These are phyloP conservation scores for Xenopus petersii DNA, from an alignment of 2,797 vertebrate species.

Conservation along the genomic window DNA sequence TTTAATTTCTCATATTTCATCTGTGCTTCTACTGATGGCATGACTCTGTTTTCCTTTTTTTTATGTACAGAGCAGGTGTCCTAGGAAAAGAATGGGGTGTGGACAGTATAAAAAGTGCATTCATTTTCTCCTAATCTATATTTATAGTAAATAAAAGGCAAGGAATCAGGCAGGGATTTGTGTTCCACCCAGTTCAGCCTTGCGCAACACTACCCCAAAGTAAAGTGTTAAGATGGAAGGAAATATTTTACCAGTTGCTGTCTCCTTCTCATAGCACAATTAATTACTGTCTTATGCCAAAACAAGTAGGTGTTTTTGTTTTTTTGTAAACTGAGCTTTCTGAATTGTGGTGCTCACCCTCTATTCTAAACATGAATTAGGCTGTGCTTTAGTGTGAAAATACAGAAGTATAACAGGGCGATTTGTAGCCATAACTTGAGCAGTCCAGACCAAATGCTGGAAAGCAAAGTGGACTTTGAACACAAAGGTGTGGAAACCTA, in stretches of 20 bases:
- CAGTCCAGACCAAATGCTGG: too few species aligned
- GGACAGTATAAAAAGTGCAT: constrained; percentile 36
- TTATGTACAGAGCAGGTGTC: constrained; percentile 18
- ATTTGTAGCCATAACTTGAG: too few species aligned
- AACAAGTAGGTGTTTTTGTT: not conserved
- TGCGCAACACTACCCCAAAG: constrained; percentile 18
- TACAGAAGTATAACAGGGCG: too few species aligned
- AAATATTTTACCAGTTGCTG: constrained; percentile 11
- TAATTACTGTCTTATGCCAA: constrained; percentile 17
- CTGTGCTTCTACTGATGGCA: not conserved
- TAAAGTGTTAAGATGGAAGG: constrained; percentile 12
- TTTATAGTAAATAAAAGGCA: constrained; percentile 43
- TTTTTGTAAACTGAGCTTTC: not conserved
- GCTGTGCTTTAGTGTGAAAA: too few species aligned
- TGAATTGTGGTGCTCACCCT: too few species aligned
- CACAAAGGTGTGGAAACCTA: too few species aligned
- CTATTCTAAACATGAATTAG: too few species aligned
- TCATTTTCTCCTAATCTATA: constrained; percentile 43
- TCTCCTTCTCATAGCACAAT: constrained; percentile 9
- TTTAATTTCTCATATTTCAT: not conserved
- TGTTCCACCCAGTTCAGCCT: constrained; percentile 39
- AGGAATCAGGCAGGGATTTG: constrained; percentile 42
- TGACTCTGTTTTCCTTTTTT: not conserved
- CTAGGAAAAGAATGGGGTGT: constrained; percentile 17
- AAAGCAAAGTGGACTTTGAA: too few species aligned